A percentile compares a stretch with the other conserved stretches of the same genome.
Evolutionary conservation across 1,140 invertebrate genomes (phyloP).

Genomic region (Bombus polaris): DNA sequence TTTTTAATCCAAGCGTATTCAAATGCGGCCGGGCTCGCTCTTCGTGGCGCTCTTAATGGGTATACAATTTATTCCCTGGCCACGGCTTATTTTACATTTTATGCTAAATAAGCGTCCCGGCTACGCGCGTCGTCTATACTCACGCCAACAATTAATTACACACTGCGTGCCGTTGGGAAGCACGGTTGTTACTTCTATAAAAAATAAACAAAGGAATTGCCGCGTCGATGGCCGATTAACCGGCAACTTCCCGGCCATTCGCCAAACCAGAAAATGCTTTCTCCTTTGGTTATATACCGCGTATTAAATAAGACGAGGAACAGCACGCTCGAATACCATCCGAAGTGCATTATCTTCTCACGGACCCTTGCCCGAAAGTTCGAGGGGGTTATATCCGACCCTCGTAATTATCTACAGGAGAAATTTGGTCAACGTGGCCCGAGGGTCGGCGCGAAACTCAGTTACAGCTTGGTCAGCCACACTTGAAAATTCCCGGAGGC

Average conservation of each 20-base stretch:
- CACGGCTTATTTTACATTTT: slow-evolving; percentile 80
- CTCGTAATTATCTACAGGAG: slow-evolving; percentile 79
- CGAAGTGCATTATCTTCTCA: slow-evolving; percentile 45
- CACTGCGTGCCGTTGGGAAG: neutral
- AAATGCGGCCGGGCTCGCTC: slow-evolving; percentile 66
- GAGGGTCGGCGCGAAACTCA: slow-evolving; percentile 75
- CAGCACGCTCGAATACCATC: slow-evolving; percentile 10
- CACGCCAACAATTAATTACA: slow-evolving; percentile 57
- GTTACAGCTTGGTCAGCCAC: slow-evolving; percentile 77
- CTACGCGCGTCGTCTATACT: slow-evolving; percentile 49
- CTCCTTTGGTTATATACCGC: neutral
- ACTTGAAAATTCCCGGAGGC: slow-evolving; percentile 70
- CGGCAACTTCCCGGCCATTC: neutral
- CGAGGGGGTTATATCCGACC: slow-evolving; percentile 67
- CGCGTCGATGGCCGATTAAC: neutral
- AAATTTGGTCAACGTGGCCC: slow-evolving; percentile 79
- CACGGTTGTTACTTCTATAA: slow-evolving; percentile 13
- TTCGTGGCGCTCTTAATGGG: slow-evolving; percentile 73
- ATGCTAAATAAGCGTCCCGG: slow-evolving; percentile 75
- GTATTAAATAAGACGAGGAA: slow-evolving; percentile 32
- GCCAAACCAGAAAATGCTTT: no score
- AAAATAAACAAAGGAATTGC: slow-evolving; percentile 5
- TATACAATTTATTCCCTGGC: slow-evolving; percentile 80
- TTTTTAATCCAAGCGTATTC: slow-evolving; percentile 79
- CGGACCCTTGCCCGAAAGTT: slow-evolving; percentile 36